Base-by-base conservation (phyloP, 1,140 invertebrate genomes). In the Atta colombica region DNA sequence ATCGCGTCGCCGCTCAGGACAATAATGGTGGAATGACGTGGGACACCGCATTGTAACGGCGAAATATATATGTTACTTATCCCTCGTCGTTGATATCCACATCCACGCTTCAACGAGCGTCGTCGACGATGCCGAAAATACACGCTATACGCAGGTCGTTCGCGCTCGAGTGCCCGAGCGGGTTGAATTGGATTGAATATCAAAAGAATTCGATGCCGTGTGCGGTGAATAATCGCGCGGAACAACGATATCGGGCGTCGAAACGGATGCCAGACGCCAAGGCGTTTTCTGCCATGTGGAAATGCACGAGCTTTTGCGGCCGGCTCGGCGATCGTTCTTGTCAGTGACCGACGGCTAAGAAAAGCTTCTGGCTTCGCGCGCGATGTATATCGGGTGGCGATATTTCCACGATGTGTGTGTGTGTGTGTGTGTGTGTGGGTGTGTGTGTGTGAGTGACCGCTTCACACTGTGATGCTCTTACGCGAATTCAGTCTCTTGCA, bases 331-430 rank as follows among this genome's bases (percentile, higher is more conserved):
- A 45, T 31, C 72, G 74, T 66, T 85, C 82, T 85, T 85, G 82
- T 85, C 82, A 78, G 72, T 85, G 82, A 85, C 82, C 82, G 82
- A 66, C 60, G 82, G 72, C 82, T 85, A 85, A 85, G 82, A 85
- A 85, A 85, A 85, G 82, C 82, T 31, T 84, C 28, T 58, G 77
- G 63, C 55, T 75, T 74, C 39, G 74, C 21, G 60, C 39, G 39
- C n/a, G 60, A 25, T 49, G 28, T 78, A 55, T 85, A 77, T 55
- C 74, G 74, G 82, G 75, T 85, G 74, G 51, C 31, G 74, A 85
- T 66, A 85, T 85, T 85, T 66, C 60, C 14, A 60, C 60, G 28
- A 21, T 25, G 10, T 14, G 61, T 2, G 2, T 3, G 2, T 31
- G 2, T 3, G 28, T 45, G n/a, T 10, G 7, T 35, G 31, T 35